Base-by-base conservation (phyloP, 1,140 invertebrate genomes). In the Mizuhopecten yessoensis region DNA sequence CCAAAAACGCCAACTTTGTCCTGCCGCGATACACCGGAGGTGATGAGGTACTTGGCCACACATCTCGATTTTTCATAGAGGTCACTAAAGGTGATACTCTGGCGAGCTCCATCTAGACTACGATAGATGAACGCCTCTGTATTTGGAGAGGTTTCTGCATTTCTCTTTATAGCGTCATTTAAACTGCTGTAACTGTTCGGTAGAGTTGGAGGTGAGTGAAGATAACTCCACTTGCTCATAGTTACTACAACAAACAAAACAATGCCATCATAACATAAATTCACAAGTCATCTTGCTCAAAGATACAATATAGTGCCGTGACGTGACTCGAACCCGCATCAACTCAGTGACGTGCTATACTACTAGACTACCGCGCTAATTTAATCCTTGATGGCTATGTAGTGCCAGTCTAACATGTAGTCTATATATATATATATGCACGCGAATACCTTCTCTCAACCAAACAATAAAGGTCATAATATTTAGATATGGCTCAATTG, bases 41-140 rank as follows among this genome's bases (percentile, higher is more conserved):
- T 29, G 11, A 75, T 17, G n/a, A 75, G 57, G n/a, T 75, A 75
- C 57, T 29, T 9, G 0, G 57, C 57, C 23, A 75, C 57, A 33
- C 57, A 75, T 29, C n/a, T n/a, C 23, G 23, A 23, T 11, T 75
- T n/a, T 11, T 75, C 57, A 75, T 29, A 75, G 9, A 75, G 57
- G 11, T 75, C 57, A 33, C 23, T 5, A n/a, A 75, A 75, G 11
- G 57, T 75, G 23, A 75, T 75, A 29, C 23, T 29, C 57, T 75
- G 23, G 23, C 57, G 57, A 29, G 9, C 0, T 75, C 57, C 57
- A 33, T 75, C 23, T 0, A 0, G 23, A 33, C n/a, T n/a, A n/a
- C 57, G 57, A n/a, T 75, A 75, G 57, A 75, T 75, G 57, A 75
- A 75, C 29, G 57, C 57, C n/a, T 75, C 57, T 75, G 57, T 75